Base-by-base conservation (phyloP, 2,113 vertebrate species). In the Cyprinus carpio region DNA sequence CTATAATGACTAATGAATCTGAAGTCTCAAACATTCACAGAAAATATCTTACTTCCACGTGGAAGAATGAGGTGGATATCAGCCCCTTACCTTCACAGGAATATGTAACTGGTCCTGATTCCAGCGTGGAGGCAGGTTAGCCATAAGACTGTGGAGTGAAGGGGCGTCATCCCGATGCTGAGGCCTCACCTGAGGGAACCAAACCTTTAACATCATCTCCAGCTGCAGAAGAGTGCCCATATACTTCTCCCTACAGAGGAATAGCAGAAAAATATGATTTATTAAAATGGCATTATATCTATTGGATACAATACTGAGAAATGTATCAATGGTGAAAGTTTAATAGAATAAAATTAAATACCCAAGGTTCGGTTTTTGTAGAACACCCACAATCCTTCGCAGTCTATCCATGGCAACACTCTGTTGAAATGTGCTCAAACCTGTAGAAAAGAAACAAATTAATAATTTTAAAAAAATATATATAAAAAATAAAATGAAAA, bases 341-440 rank as follows among this genome's bases (percentile, higher is more conserved):
- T 3, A 86, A 49, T 3, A 54, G 13, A 85, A 71, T 67, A 56
- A 62, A 13, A 18, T 40, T 2, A 75, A 93, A 93, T 92, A 98
- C 97, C 97, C 97, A 95, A 97, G 96, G 16, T 95, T 92, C 58
- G 96, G 97, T 51, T 95, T 97, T 89, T 97, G 96, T 43, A 97
- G 89, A 64, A 97, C 93, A 0, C 96, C 97, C 0, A 98, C 92
- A 75, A 98, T 98, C 15, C 95, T 94, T 81, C 97, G 96, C 43
- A 98, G 91, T 84, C 97, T 92, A 84, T 98, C 96, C 85, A 97
- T 96, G 67, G 97, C 97, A 81, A 97, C 95, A 0, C 95, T 97
- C 90, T 96, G 96, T 88, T 98, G 97, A 92, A 97, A 97, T 87
- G 93, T 96, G 89, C 94, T 97, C 74, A 98, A 89, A 78, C 97